Conservation (phyloP, 2,888 invertebrate species). For the Aphidius colemani region DNA sequence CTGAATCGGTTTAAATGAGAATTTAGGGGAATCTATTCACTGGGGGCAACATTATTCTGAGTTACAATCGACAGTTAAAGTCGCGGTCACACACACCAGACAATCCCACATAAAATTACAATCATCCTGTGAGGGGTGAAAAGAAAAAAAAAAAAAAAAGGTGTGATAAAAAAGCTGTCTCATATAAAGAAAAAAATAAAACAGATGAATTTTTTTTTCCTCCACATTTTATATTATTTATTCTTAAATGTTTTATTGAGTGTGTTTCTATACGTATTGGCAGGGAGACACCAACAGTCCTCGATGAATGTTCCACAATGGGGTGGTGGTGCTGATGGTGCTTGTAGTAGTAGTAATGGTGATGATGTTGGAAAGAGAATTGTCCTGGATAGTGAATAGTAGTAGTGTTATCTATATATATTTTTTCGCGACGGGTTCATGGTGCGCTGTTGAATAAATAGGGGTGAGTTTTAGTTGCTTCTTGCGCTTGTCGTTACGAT, state of each 20-base stretch:
- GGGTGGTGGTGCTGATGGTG: constrained; percentile 35
- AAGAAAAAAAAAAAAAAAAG: background rate
- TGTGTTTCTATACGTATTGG: constrained; percentile 26
- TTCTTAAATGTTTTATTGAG: too few species aligned
- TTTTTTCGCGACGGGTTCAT: constrained; percentile 15
- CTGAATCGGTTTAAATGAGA: constrained; percentile 15
- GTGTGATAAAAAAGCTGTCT: background rate
- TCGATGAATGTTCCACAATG: constrained; percentile 31
- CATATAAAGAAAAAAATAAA: constrained; percentile 20
- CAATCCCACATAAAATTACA: constrained; percentile 31
- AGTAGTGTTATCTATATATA: background rate
- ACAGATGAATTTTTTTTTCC: constrained; percentile 28
- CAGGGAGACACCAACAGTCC: constrained; percentile 21
- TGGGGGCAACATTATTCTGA: constrained; percentile 14
- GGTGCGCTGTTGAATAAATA: constrained; percentile 31
- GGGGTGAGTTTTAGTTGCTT: constrained; percentile 36
- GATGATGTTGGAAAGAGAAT: constrained; percentile 29
- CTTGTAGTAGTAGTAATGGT: constrained; percentile 15
- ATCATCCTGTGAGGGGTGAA: constrained; percentile 23
- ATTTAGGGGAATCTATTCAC: constrained; percentile 18
- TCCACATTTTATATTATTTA: too few species aligned
- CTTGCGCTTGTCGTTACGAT: constrained; percentile 46
- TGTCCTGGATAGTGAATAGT: constrained; percentile 13
- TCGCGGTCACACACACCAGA: constrained; percentile 29
- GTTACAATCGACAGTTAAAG: constrained; percentile 21